Percentiles rank a stretch among this genome's conserved stretches.
Conservation (phyloP, 2,888 invertebrate genomes). For the Cistogaster globosa region DNA sequence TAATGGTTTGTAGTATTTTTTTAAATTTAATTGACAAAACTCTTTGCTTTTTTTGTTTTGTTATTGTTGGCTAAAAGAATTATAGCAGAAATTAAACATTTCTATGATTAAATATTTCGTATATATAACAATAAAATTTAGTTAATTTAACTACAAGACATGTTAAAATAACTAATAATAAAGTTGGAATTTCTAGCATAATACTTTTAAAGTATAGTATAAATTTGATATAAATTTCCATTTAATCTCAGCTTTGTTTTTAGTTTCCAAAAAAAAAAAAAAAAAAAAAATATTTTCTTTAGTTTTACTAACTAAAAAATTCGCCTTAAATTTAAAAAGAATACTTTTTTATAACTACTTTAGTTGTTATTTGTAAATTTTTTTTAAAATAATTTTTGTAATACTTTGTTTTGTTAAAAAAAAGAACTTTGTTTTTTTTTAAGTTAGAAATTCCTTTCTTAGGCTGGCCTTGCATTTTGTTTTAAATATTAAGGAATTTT, state of each 20-base stretch:
- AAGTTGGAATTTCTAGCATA: constrained; percentile 74
- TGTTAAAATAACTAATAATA: constrained; percentile 70
- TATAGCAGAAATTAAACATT: constrained; percentile 61
- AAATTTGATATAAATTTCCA: constrained; percentile 56
- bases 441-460: constrained; percentile 42
- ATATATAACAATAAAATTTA: constrained; percentile 66
- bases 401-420: constrained; percentile 72
- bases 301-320: constrained; percentile 54
- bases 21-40: constrained; percentile 48
- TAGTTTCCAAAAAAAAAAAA: constrained; percentile 7
- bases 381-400: constrained; percentile 41
- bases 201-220: constrained; percentile 72
- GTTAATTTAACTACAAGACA: constrained; percentile 74
- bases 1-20: constrained; percentile 29
- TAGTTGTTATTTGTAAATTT: constrained; percentile 41
- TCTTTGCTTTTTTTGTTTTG: not conserved
- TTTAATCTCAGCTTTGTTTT: constrained; percentile 58
- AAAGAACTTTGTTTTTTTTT: constrained; percentile 6
- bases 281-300: constrained; percentile 22
- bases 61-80: constrained; percentile 43
- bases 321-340: constrained; percentile 54
- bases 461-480: constrained; percentile 16
- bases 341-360: constrained; percentile 66
- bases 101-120: constrained; percentile 31
- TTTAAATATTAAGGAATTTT: constrained; percentile 57